Percentiles rank a stretch among this genome's conserved stretches.
Evolutionary conservation across 2,888 invertebrate genomes (phyloP).

Genomic region (Drosophila peninsularis): DNA sequence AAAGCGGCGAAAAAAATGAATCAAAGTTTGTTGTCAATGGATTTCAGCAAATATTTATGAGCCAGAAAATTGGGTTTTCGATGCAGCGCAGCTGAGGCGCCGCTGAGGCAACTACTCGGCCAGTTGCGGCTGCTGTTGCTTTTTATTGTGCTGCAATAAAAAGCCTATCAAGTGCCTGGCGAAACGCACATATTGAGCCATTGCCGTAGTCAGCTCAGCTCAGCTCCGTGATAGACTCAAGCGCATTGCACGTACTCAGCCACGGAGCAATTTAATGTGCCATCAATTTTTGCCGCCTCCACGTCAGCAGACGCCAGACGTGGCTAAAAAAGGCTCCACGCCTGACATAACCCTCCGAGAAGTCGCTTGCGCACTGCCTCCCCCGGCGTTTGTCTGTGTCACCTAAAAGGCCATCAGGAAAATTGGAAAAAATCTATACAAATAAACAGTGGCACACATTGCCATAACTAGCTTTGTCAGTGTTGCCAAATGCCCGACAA

Average conservation of each 20-base stretch:
- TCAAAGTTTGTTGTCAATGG: constrained; percentile 65
- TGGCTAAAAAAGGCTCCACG: constrained; percentile 26
- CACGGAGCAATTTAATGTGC: constrained; percentile 72
- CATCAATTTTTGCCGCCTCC: constrained; percentile 68
- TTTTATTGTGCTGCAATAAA: constrained; percentile 69
- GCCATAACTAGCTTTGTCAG: constrained; percentile 60
- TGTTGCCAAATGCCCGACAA: constrained; percentile 45
- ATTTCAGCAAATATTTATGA: constrained; percentile 75
- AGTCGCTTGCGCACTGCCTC: constrained; percentile 1
- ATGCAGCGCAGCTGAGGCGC: constrained; percentile 6
- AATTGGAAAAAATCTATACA: constrained; percentile 72
- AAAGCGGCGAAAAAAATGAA: constrained; percentile 50
- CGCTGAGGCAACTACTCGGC: constrained; percentile 52
- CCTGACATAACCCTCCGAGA: constrained; percentile 31
- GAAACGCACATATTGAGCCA: constrained; percentile 70
- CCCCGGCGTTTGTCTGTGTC: constrained; percentile 34
- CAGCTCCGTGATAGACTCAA: constrained; percentile 29
- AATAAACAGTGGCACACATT: constrained; percentile 45
- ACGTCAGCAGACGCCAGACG: constrained; percentile 38
- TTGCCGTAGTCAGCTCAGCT: constrained; percentile 37
- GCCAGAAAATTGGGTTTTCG: constrained; percentile 72
- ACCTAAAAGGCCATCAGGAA: constrained; percentile 75
- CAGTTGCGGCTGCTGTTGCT: constrained; percentile 13
- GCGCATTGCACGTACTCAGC: constrained; percentile 41
- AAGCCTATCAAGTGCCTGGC: constrained; percentile 59